These are phyloP conservation scores for Sigmodon hispidus DNA, from an alignment of 2,113 vertebrate genomes.

Conservation along the genomic window DNA sequence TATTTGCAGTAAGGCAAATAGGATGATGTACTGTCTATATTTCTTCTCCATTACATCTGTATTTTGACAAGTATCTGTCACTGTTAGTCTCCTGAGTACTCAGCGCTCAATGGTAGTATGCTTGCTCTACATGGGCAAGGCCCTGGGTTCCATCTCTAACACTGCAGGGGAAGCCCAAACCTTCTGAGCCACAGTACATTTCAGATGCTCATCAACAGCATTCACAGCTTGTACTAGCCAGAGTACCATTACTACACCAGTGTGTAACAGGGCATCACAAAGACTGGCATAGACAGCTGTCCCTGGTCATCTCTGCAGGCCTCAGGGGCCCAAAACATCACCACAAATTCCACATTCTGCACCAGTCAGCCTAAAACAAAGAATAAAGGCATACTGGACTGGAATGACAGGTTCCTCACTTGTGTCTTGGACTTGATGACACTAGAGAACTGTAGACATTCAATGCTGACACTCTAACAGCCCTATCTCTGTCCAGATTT, in stretches of 20 bases:
- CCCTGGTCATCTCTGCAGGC: not conserved
- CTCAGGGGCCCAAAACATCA: not conserved
- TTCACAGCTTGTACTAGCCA: not conserved
- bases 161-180: not conserved
- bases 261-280: not conserved
- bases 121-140: not conserved
- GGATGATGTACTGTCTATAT: constrained; percentile 89
- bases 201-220: not conserved
- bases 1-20: constrained; percentile 85
- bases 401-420: not conserved
- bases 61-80: constrained; percentile 90
- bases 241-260: not conserved
- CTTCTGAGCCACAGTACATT: not conserved
- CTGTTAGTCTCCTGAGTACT: constrained; percentile 76
- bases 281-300: not conserved
- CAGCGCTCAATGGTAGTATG: not conserved
- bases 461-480: not conserved
- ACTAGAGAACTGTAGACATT: not conserved
- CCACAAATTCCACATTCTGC: not conserved
- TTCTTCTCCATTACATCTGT: constrained; percentile 91
- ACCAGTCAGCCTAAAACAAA: not conserved
- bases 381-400: not conserved
- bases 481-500: not conserved
- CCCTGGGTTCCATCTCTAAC: not conserved
- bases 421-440: not conserved